A percentile compares a stretch with the other conserved stretches of the same genome.
phyloP scores from a whole-genome alignment of 2,888 invertebrate genomes.

The Calameuta idolon region DNA sequence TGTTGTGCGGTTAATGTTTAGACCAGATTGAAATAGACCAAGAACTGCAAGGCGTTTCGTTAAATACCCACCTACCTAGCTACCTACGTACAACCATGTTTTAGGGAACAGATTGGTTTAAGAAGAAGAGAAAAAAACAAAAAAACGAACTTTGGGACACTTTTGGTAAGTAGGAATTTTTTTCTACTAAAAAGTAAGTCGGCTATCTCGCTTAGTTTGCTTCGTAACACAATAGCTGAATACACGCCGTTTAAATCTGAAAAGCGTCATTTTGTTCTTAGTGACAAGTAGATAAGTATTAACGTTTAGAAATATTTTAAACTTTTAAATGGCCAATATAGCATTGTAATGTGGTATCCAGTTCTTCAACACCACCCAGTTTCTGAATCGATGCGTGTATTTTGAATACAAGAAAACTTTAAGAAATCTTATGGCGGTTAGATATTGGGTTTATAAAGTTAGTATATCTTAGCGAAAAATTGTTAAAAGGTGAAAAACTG shows the following conservation, averaged over 20 bases:
- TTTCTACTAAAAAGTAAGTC: not conserved
- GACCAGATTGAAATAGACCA: conserved; percentile 13
- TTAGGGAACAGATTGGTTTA: not conserved
- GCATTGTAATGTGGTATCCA: not conserved
- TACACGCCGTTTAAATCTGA: not conserved
- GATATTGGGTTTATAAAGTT: no score
- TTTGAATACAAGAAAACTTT: no score
- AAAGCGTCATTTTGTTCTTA: not conserved
- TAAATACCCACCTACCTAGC: not conserved
- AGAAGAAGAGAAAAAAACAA: not conserved
- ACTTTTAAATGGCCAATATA: not conserved
- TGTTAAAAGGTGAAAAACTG: no score
- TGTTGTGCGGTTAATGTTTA: conserved; percentile 22
- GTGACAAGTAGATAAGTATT: not conserved
- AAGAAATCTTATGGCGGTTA: no score
- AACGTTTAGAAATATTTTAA: not conserved
- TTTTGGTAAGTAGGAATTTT: not conserved
- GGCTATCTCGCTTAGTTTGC: not conserved
- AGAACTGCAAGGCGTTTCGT: not conserved
- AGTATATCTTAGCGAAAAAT: no score
- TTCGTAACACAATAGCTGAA: not conserved
- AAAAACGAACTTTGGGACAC: not conserved
- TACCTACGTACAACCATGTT: not conserved
- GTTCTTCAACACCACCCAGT: no score
- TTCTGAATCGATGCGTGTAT: no score